phyloP scores from a whole-genome alignment of 2,888 invertebrate species.

The Drosophila paramelanica region DNA sequence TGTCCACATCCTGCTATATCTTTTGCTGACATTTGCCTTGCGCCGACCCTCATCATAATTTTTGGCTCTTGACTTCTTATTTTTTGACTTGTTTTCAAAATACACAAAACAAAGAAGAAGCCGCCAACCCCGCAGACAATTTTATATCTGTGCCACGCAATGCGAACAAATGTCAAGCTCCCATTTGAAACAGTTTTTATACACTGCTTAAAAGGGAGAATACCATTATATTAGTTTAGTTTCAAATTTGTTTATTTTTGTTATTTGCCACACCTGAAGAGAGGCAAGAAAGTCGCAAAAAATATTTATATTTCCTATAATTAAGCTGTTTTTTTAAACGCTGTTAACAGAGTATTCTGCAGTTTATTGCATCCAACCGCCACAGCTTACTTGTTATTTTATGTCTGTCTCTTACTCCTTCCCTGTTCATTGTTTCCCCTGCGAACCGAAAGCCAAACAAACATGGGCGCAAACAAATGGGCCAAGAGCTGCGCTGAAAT shows the following conservation, averaged over 20 bases:
- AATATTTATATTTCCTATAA: too few relatives aligned
- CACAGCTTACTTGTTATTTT: not conserved
- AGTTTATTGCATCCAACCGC: not conserved
- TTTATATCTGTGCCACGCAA: slow-evolving; percentile 56
- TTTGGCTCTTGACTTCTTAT: slow-evolving; percentile 47
- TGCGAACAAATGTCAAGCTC: slow-evolving; percentile 72
- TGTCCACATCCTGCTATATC: slow-evolving; percentile 14
- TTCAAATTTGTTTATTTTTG: too few relatives aligned
- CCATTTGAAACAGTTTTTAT: slow-evolving; percentile 24
- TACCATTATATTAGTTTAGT: too few relatives aligned
- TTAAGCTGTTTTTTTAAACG: too few relatives aligned
- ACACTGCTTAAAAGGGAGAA: not conserved
- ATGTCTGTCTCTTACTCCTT: slow-evolving; percentile 6
- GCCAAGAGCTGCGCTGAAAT: slow-evolving; percentile 45
- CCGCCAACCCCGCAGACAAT: slow-evolving; percentile 32
- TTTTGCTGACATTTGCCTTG: slow-evolving; percentile 17
- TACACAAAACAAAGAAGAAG: slow-evolving; percentile 29
- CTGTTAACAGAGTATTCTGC: not conserved
- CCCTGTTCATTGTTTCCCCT: slow-evolving; percentile 13
- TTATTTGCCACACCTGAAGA: too few relatives aligned
- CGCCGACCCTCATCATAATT: slow-evolving; percentile 65
- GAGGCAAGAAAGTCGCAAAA: too few relatives aligned
- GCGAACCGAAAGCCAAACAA: slow-evolving; percentile 54
- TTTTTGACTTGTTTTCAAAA: slow-evolving; percentile 49
- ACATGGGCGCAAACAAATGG: slow-evolving; percentile 50